Evolutionary conservation across 2,797 vertebrate genomes (phyloP).

Genomic region (Hephaestus fuliginosus): DNA sequence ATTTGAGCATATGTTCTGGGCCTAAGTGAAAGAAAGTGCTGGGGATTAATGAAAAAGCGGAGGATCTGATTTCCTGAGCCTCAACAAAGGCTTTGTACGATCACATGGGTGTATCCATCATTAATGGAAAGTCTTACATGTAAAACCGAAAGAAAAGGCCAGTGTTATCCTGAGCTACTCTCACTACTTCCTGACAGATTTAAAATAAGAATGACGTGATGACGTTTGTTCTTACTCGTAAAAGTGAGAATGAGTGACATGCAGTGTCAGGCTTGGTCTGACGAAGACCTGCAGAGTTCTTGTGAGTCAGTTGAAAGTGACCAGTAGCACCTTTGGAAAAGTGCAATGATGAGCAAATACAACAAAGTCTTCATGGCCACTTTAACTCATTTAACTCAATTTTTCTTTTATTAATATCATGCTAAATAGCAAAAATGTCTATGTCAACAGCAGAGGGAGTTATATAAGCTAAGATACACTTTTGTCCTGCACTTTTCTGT

Average conservation of each 20-base stretch:
- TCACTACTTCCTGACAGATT: not conserved
- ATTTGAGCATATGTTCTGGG: conserved; percentile 50
- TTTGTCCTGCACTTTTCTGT: not conserved
- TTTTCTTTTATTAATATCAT: too few species aligned
- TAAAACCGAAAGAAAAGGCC: not conserved
- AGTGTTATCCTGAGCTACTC: not conserved
- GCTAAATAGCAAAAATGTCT: too few species aligned
- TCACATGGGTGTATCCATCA: conserved; percentile 26
- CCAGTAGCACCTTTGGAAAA: not conserved
- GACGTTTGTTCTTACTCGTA: not conserved
- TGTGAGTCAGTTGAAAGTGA: not conserved
- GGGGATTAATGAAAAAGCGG: conserved; percentile 36
- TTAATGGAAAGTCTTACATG: not conserved
- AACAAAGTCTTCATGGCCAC: too few species aligned
- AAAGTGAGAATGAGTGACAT: not conserved
- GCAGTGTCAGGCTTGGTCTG: too few species aligned
- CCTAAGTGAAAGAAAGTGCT: conserved; percentile 21
- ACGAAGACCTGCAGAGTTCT: not conserved
- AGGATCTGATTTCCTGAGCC: conserved; percentile 36
- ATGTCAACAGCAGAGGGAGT: too few species aligned
- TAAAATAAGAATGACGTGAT: not conserved
- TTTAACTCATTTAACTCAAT: too few species aligned
- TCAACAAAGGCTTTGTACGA: conserved; percentile 16
- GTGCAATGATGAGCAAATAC: too few species aligned
- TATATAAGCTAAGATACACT: too few species aligned